Conservation (phyloP, 2,888 invertebrate genomes). For the Acleris emargana region DNA sequence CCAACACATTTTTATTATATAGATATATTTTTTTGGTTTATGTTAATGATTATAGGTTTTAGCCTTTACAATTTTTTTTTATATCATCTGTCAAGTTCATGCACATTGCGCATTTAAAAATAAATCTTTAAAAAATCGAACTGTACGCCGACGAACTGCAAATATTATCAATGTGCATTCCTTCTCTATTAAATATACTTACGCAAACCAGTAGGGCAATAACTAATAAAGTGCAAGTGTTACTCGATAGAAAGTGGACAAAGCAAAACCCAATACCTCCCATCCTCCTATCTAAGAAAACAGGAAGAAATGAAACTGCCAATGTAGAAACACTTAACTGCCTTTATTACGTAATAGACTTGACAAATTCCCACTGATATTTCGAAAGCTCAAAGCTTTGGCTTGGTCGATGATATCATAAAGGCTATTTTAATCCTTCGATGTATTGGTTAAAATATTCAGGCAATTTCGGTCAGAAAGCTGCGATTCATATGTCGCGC, state of each 20-base stretch:
- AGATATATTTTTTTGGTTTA: background rate
- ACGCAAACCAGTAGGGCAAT: background rate
- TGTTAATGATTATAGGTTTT: too few relatives aligned
- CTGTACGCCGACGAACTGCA: too few relatives aligned
- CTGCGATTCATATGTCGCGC: background rate
- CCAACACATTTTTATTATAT: too few relatives aligned
- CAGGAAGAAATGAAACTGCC: slow-evolving; percentile 27
- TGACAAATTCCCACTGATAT: slow-evolving; percentile 25
- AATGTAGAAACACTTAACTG: slow-evolving; percentile 5
- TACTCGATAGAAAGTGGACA: background rate
- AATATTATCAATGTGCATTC: too few relatives aligned
- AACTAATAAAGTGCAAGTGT: background rate
- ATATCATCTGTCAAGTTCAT: too few relatives aligned
- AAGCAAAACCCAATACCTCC: background rate
- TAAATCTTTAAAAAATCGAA: too few relatives aligned
- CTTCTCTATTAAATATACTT: too few relatives aligned
- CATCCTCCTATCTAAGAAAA: slow-evolving; percentile 14
- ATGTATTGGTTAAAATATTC: slow-evolving; percentile 7
- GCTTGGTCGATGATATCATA: slow-evolving; percentile 25
- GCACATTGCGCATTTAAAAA: too few relatives aligned
- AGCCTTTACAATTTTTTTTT: too few relatives aligned
- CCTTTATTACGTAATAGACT: slow-evolving; percentile 19
- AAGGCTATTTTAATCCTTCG: background rate
- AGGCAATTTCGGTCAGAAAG: slow-evolving; percentile 12
- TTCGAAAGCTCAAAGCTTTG: slow-evolving; percentile 14